phyloP scores from a whole-genome alignment of 2,888 invertebrate species.

The Eupithecia centaureata region DNA sequence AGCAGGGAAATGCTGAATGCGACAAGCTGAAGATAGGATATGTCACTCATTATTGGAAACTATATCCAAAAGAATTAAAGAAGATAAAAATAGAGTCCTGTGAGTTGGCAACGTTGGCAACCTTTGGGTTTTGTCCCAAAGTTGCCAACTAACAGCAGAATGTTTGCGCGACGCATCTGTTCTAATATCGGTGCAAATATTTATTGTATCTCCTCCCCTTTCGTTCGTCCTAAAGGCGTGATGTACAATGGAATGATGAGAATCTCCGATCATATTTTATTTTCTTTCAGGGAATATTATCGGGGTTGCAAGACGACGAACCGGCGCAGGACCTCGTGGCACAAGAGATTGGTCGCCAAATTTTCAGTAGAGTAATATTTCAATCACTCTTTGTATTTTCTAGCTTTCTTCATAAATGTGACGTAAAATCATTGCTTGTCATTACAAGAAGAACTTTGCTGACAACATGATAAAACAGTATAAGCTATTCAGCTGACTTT shows the following conservation, averaged over 20 bases:
- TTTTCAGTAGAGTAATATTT: no score
- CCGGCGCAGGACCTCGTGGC: neutral
- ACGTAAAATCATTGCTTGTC: neutral
- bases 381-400: no score
- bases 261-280: neutral
- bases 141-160: neutral
- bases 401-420: neutral
- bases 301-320: neutral
- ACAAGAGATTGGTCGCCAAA: no score
- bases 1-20: no score
- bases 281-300: neutral
- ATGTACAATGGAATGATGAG: constrained; percentile 33
- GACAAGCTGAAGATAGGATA: no score
- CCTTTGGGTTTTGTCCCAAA: neutral
- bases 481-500: constrained; percentile 4
- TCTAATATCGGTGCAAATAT: constrained; percentile 68
- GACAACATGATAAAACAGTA: neutral
- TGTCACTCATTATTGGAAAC: no score
- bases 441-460: neutral
- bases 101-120: no score
- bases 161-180: constrained; percentile 64
- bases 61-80: no score
- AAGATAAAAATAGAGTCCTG: no score
- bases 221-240: constrained; percentile 30
- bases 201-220: constrained; percentile 52